phyloP scores from a whole-genome alignment of 1,140 invertebrate genomes.

The Thaumetopoea pityocampa region DNA sequence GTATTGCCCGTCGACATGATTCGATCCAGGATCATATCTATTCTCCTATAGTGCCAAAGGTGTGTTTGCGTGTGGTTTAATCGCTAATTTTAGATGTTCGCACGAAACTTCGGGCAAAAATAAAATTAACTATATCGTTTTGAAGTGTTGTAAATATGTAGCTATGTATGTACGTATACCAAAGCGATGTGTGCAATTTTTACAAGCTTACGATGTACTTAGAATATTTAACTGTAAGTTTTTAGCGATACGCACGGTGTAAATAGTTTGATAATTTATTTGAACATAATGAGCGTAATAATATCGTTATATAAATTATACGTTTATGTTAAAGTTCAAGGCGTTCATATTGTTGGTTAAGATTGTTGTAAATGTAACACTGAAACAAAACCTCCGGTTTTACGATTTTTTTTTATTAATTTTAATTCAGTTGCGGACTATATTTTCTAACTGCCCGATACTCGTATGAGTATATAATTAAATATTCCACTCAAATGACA shows the following conservation, averaged over 20 bases:
- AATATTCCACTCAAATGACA: no score
- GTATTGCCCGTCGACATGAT: no score
- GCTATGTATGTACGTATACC: conserved; percentile 72
- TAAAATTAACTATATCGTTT: conserved; percentile 58
- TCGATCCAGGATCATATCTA: no score
- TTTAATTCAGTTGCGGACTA: no score
- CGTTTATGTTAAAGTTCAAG: conserved; percentile 8
- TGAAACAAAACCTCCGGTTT: neutral
- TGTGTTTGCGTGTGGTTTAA: conserved; percentile 8
- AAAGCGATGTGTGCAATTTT: conserved; percentile 75
- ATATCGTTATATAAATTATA: conserved; percentile 4
- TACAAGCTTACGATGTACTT: conserved; percentile 66
- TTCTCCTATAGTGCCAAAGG: no score
- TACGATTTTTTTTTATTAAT: no score
- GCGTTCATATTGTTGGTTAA: conserved; percentile 7
- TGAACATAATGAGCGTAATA: conserved; percentile 18
- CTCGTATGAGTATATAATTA: no score
- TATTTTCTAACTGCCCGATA: no score
- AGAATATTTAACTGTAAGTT: conserved; percentile 41
- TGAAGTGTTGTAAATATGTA: conserved; percentile 70
- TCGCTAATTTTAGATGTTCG: conserved; percentile 21
- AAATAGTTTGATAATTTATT: conserved; percentile 57
- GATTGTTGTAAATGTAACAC: neutral
- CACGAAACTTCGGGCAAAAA: conserved; percentile 66
- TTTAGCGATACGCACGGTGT: conserved; percentile 32